Conservation (phyloP, 2,113 vertebrate species). For the Hemicordylus capensis region DNA sequence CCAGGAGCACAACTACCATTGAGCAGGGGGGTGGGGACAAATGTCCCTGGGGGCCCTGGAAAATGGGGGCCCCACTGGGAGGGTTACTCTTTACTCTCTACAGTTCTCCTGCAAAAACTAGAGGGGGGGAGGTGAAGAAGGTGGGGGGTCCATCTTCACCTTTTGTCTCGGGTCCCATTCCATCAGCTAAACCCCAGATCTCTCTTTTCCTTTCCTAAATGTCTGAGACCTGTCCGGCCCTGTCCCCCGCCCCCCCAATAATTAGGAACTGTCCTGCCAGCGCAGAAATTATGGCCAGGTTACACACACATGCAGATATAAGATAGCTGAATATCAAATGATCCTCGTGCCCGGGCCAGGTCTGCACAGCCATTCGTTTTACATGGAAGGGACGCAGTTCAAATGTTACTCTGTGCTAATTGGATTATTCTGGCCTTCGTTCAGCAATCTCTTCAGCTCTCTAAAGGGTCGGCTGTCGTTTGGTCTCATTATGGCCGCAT, state of each 20-base stretch:
- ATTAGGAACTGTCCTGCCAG: conserved; percentile 48
- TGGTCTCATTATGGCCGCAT: not conserved
- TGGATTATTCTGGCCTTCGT: conserved; percentile 31
- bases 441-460: conserved; percentile 33
- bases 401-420: conserved; percentile 1
- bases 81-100: conserved; percentile 48
- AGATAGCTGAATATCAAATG: conserved; percentile 48
- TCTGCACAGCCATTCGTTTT: conserved; percentile 40
- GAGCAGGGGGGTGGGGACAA: too few relatives aligned
- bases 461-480: conserved; percentile 19
- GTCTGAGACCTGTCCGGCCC: too few relatives aligned
- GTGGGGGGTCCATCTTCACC: too few relatives aligned
- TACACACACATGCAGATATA: not conserved
- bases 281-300: conserved; percentile 17
- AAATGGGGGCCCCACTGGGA: too few relatives aligned
- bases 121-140: too few relatives aligned
- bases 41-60: too few relatives aligned
- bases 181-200: too few relatives aligned
- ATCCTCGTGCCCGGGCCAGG: conserved; percentile 2
- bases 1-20: too few relatives aligned
- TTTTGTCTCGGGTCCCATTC: too few relatives aligned
- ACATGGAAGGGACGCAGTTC: conserved; percentile 16
- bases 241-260: conserved; percentile 24
- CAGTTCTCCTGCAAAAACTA: too few relatives aligned
- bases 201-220: conserved; percentile 16